These are phyloP conservation scores for Agrotis ipsilon DNA, from an alignment of 2,888 invertebrate genomes.

Conservation along the genomic window DNA sequence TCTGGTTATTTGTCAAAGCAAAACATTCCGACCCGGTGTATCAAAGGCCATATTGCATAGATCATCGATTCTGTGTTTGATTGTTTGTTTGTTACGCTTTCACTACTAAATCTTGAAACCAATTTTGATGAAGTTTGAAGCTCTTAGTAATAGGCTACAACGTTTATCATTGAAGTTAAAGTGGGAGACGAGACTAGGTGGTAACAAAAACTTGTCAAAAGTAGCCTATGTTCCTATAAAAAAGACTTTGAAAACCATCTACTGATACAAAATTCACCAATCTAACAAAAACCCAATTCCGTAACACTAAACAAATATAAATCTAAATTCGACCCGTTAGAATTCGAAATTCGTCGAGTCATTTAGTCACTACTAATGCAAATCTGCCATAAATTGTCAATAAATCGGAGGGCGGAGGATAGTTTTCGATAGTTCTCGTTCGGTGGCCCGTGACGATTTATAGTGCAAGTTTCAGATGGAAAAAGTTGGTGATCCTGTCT, in stretches of 20 bases:
- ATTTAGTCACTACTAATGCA: slow-evolving; percentile 84
- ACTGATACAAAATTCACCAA: not conserved
- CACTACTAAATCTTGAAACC: too few species aligned
- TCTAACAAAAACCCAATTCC: slow-evolving; percentile 13
- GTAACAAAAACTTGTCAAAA: too few species aligned
- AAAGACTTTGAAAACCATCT: not conserved
- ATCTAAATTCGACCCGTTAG: slow-evolving; percentile 64
- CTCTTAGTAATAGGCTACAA: too few species aligned
- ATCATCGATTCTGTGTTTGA: too few species aligned
- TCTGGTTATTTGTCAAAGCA: not conserved
- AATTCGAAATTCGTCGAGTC: slow-evolving; percentile 71
- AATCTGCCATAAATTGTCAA: slow-evolving; percentile 88
- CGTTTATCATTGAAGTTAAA: too few species aligned
- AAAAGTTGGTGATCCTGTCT: slow-evolving; percentile 87
- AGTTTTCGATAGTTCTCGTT: slow-evolving; percentile 74
- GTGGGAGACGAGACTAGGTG: too few species aligned
- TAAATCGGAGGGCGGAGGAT: slow-evolving; percentile 72
- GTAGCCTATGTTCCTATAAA: too few species aligned
- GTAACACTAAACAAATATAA: slow-evolving; percentile 55
- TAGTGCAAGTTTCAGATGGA: slow-evolving; percentile 89
- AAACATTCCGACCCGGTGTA: not conserved
- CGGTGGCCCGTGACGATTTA: slow-evolving; percentile 86
- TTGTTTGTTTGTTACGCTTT: too few species aligned
- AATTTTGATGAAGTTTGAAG: too few species aligned
- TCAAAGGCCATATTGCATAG: not conserved